Conservation (phyloP, 2,113 vertebrate genomes). For the Abramis brama region DNA sequence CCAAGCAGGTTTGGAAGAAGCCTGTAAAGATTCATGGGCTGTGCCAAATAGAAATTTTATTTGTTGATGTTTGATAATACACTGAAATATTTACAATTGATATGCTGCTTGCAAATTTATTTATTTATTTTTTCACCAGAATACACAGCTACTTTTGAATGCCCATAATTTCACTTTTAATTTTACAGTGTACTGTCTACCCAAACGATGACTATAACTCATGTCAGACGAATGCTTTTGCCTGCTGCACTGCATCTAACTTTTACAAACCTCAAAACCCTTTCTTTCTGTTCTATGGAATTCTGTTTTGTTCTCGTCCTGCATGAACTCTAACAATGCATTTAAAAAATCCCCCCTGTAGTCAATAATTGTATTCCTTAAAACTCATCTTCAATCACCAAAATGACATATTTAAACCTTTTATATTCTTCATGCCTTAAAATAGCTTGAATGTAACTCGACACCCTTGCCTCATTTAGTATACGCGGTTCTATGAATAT, state of each 20-base stretch:
- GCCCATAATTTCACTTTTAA: too few species aligned
- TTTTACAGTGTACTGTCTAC: too few species aligned
- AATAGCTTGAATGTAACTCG: too few species aligned
- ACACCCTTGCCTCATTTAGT: too few species aligned
- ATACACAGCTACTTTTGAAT: not conserved
- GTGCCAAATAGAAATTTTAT: not conserved
- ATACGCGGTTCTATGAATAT: too few species aligned
- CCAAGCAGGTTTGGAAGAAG: conserved; percentile 11
- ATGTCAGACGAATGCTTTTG: not conserved
- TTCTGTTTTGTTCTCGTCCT: not conserved
- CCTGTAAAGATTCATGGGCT: not conserved
- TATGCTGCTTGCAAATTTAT: not conserved
- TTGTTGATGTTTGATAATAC: not conserved
- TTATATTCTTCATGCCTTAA: too few species aligned
- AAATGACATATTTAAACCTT: too few species aligned
- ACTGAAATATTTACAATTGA: not conserved
- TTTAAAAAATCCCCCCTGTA: too few species aligned
- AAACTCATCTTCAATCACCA: too few species aligned
- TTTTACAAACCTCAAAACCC: not conserved
- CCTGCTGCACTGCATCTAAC: not conserved
- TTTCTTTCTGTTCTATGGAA: not conserved
- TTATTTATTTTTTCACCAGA: not conserved
- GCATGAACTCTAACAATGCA: not conserved
- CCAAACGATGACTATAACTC: too few species aligned
- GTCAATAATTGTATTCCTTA: too few species aligned